Evolutionary conservation across 1,140 invertebrate species (phyloP).

Genomic region (Eriocheir sinensis): DNA sequence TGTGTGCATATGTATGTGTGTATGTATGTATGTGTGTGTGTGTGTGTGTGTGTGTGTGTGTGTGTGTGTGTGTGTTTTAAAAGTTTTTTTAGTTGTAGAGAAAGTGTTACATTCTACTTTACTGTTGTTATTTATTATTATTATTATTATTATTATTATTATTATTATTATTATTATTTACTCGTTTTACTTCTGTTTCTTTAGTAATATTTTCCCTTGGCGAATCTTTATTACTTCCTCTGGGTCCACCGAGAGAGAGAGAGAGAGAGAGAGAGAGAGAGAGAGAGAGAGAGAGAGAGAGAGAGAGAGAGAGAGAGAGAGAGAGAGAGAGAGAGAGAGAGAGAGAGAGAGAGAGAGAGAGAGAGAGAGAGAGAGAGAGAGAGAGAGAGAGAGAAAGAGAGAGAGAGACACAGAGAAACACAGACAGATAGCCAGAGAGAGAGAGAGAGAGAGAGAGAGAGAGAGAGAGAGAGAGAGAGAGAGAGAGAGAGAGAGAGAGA

Average conservation of each 20-base stretch:
- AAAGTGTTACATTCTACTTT: neutral
- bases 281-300: too few relatives aligned
- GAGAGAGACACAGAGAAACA: neutral
- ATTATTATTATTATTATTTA: neutral
- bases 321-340: too few relatives aligned
- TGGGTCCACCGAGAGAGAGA: neutral
- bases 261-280: too few relatives aligned
- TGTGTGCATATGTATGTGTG: constrained; percentile 23
- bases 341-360: too few relatives aligned
- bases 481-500: neutral
- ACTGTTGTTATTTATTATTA: too few relatives aligned
- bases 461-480: neutral
- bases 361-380: too few relatives aligned
- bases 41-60: constrained; percentile 9
- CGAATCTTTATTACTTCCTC: neutral
- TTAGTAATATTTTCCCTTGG: too few relatives aligned
- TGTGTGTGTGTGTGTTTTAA: constrained; percentile 22
- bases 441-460: neutral
- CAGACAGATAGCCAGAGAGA: neutral
- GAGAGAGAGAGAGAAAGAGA: neutral
- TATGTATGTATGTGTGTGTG: neutral
- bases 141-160: too few relatives aligned
- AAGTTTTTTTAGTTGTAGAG: neutral
- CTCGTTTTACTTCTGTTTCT: neutral
- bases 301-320: too few relatives aligned